Evolutionary conservation across 2,797 vertebrate species (phyloP).

Genomic region (Neopelma chrysocephalum): DNA sequence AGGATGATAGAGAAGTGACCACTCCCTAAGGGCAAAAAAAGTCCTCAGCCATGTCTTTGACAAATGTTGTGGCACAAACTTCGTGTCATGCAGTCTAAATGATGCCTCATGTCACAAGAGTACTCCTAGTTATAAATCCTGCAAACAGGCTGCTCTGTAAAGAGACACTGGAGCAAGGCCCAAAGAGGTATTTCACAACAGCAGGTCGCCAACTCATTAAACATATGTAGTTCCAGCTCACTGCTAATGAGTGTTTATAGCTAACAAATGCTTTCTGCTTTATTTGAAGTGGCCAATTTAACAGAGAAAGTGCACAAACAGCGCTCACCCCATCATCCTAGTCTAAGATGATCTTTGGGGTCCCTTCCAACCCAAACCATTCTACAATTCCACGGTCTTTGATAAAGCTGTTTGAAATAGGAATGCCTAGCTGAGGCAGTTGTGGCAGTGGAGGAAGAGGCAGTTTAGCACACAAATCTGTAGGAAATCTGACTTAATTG

Average conservation of each 20-base stretch:
- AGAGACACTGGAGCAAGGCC: background rate
- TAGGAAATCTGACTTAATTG: background rate
- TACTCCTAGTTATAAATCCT: background rate
- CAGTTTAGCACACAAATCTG: background rate
- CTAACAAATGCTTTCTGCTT: background rate
- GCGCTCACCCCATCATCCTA: background rate
- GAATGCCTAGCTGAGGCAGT: background rate
- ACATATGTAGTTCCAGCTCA: background rate
- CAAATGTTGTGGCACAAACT: background rate
- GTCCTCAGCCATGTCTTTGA: background rate
- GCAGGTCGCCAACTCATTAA: background rate
- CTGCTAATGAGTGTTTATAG: background rate
- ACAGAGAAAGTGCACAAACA: background rate
- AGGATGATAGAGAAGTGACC: background rate
- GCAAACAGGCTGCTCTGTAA: background rate
- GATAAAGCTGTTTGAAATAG: background rate
- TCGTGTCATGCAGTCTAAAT: background rate
- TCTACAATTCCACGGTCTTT: background rate
- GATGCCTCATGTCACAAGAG: background rate
- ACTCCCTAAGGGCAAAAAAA: background rate
- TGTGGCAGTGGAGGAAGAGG: background rate
- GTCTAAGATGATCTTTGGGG: background rate
- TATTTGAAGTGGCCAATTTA: background rate
- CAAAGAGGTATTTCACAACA: background rate
- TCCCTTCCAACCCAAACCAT: background rate